Base-by-base conservation (phyloP, 1,140 invertebrate species). In the Hetaerina americana region DNA sequence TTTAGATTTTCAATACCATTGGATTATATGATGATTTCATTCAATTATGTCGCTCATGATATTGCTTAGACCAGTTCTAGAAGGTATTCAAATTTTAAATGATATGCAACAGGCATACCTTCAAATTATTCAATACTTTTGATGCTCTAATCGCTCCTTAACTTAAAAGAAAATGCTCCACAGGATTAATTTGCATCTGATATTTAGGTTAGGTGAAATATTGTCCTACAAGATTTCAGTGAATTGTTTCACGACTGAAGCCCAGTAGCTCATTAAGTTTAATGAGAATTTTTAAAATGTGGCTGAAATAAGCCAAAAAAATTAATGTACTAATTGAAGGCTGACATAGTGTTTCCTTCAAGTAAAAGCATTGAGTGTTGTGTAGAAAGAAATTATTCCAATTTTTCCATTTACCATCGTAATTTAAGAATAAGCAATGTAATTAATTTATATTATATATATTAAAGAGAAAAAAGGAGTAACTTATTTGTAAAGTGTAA, bases 371-470 rank as follows among this genome's bases (percentile, higher is more conserved):
- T 57, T 57, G 1, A 57, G 40, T 57, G 10, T 57, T 57, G 40
- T 57, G 40, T 57, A 57, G 40, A 57, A 57, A 57, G 40, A 5
- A 10, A 57, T 57, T 57, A 10, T 57, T 57, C 40, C 40, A 57
- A 10, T 57, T 57, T 57, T 57, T 57, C 40, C 15, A 5, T 18
- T 57, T 57, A 10, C 40, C 40, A 57, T n/a, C 22, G 10, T 57
- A 40, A 40, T 40, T 40, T 40, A 57, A 57, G 40, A 12, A 12
- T 57, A 57, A 57, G 40, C 40, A 57, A 57, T 57, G 40, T 57
- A 57, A 57, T 57, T 57, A 57, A 57, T 57, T 57, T 57, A 57
- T 57, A 57, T 57, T 57, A 57, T 57, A 57, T 57, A 57, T 57
- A 57, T 57, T 57, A 57, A 57, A 57, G 40, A 57, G 2, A 57